Conservation (phyloP, 2,113 vertebrate species). For the Macquaria australasica region DNA sequence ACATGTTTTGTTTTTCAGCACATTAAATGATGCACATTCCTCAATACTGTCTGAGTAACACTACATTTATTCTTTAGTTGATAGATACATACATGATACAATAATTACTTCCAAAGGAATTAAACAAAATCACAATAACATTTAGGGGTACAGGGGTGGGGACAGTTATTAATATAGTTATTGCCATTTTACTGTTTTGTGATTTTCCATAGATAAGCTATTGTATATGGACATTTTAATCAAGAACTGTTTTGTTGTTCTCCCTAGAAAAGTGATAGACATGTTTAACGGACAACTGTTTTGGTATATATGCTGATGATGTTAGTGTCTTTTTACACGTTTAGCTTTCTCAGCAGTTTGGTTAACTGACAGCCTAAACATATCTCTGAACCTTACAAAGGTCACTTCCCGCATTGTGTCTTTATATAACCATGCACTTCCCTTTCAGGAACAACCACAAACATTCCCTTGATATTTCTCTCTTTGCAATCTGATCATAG, state of each 20-base stretch:
- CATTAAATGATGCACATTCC: too few relatives aligned
- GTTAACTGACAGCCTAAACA: not conserved
- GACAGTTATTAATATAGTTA: not conserved
- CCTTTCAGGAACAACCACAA: constrained; percentile 33
- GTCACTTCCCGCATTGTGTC: constrained; percentile 23
- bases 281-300: not conserved
- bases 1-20: too few relatives aligned
- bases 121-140: not conserved
- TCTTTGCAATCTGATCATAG: not conserved
- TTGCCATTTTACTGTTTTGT: not conserved
- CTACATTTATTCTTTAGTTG: not conserved
- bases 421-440: constrained; percentile 29
- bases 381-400: not conserved
- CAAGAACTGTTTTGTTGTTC: too few relatives aligned
- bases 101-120: not conserved
- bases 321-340: not conserved
- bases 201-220: not conserved
- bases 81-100: not conserved
- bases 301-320: not conserved
- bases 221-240: too few relatives aligned
- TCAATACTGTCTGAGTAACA: too few relatives aligned
- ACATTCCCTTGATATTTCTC: constrained; percentile 46
- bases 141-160: not conserved
- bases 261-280: not conserved
- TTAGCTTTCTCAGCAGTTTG: not conserved